Evolutionary conservation across 2,888 invertebrate genomes (phyloP).

Genomic region (Baronia brevicornis): DNA sequence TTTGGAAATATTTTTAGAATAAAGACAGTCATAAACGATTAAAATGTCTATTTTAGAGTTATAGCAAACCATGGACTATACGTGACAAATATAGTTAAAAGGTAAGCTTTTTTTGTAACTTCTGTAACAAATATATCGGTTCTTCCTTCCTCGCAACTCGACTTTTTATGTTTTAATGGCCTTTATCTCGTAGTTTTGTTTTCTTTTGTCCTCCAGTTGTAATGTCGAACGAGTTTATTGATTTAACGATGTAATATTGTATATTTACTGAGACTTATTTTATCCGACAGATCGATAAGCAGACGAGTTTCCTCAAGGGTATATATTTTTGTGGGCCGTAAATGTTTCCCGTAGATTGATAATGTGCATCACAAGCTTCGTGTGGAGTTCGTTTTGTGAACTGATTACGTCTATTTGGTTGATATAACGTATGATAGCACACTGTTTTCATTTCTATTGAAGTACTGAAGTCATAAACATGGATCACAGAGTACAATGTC

Average conservation of each 20-base stretch:
- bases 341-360: slow-evolving; percentile 55
- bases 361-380: slow-evolving; percentile 62
- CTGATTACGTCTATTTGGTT: slow-evolving; percentile 44
- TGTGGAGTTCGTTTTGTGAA: slow-evolving; percentile 42
- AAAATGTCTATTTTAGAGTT: slow-evolving; percentile 37
- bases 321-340: slow-evolving; percentile 57
- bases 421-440: slow-evolving; percentile 30
- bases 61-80: slow-evolving; percentile 58
- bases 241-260: slow-evolving; percentile 40
- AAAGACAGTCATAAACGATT: slow-evolving; percentile 50
- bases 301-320: slow-evolving; percentile 54
- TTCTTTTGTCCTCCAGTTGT: slow-evolving; percentile 69
- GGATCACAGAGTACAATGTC: slow-evolving; percentile 78
- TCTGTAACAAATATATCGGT: slow-evolving; percentile 34
- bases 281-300: slow-evolving; percentile 70
- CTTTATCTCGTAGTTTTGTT: slow-evolving; percentile 72
- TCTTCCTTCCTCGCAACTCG: slow-evolving; percentile 45
- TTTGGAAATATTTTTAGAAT: slow-evolving; percentile 74
- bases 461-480: slow-evolving; percentile 34
- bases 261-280: slow-evolving; percentile 56
- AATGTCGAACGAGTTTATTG: slow-evolving; percentile 56
- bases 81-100: slow-evolving; percentile 47
- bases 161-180: slow-evolving; percentile 73
- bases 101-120: slow-evolving; percentile 39
- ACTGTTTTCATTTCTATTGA: slow-evolving; percentile 26